Percentiles rank a stretch among this genome's conserved stretches.
These are phyloP conservation scores for Pseudocheirus occidentalis DNA, from an alignment of 2,797 vertebrate genomes.

Conservation along the genomic window DNA sequence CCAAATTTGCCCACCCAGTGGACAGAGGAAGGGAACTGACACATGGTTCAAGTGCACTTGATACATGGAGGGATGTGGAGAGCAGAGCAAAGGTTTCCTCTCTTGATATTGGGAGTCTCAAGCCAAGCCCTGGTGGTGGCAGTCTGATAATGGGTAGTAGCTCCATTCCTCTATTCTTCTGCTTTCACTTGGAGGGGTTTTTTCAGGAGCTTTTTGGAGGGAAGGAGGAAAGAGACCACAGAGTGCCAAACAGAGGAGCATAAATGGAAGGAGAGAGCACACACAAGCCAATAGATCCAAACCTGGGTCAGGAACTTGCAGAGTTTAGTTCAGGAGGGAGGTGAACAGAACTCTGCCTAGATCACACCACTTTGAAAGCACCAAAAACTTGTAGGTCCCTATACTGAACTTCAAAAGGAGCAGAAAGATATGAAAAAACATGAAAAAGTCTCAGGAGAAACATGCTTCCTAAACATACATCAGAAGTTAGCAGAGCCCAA, in stretches of 20 bases:
- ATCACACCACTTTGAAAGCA: no score
- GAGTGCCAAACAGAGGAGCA: neutral
- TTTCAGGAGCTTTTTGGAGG: neutral
- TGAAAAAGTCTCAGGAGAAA: no score
- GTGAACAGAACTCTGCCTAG: no score
- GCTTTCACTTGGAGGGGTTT: neutral
- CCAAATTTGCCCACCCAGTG: neutral
- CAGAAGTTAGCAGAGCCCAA: no score
- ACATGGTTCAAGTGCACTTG: neutral
- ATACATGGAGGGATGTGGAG: neutral
- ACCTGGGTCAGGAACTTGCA: no score
- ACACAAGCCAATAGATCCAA: no score
- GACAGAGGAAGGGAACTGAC: neutral
- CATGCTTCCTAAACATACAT: no score
- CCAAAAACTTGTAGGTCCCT: no score
- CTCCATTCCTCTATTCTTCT: neutral
- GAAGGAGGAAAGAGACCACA: neutral
- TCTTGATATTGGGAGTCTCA: neutral
- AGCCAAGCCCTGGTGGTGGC: neutral
- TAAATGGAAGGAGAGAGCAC: neutral
- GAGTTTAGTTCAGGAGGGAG: no score
- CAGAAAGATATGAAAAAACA: no score
- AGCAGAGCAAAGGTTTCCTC: neutral
- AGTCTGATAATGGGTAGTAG: neutral
- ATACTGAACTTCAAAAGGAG: no score